These are phyloP conservation scores for Argyrosomus japonicus DNA, from an alignment of 2,113 vertebrate genomes.

Conservation along the genomic window DNA sequence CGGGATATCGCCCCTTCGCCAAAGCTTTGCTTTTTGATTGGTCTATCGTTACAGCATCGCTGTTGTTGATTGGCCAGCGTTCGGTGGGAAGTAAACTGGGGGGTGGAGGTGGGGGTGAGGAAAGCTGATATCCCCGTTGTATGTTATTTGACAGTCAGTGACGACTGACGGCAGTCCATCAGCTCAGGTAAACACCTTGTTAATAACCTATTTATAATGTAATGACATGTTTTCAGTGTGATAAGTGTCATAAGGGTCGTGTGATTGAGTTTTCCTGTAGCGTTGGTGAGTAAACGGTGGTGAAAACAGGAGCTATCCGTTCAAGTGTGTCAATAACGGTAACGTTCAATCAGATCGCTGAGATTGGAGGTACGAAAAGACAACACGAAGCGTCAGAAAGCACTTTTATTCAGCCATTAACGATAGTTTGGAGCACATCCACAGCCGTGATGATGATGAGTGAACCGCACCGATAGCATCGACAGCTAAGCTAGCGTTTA, in stretches of 20 bases:
- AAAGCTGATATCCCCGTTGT: slow-evolving; percentile 66
- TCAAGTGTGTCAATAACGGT: slow-evolving; percentile 19
- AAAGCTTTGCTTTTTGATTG: slow-evolving; percentile 56
- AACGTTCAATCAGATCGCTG: slow-evolving; percentile 16
- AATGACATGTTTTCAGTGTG: background rate
- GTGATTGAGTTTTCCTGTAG: background rate
- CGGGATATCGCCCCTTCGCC: background rate
- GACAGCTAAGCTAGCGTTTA: slow-evolving; percentile 49
- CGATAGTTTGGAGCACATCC: too few relatives aligned
- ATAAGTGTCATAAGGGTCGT: background rate
- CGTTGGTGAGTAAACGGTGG: background rate
- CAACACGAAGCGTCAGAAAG: background rate
- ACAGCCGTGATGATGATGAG: background rate
- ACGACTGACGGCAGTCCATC: slow-evolving; percentile 68
- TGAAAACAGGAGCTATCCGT: background rate
- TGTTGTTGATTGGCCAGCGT: slow-evolving; percentile 65
- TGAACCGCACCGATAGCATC: slow-evolving; percentile 3
- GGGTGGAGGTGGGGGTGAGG: slow-evolving; percentile 52
- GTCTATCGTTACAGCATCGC: background rate
- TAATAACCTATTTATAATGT: background rate
- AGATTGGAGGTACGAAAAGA: slow-evolving; percentile 51
- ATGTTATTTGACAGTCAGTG: slow-evolving; percentile 70
- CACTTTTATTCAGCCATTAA: accelerated
- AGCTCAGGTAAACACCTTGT: slow-evolving; percentile 73
- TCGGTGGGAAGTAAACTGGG: slow-evolving; percentile 23